Evolutionary conservation across 2,797 vertebrate genomes (phyloP).

Genomic region (Sparidentex hasta): DNA sequence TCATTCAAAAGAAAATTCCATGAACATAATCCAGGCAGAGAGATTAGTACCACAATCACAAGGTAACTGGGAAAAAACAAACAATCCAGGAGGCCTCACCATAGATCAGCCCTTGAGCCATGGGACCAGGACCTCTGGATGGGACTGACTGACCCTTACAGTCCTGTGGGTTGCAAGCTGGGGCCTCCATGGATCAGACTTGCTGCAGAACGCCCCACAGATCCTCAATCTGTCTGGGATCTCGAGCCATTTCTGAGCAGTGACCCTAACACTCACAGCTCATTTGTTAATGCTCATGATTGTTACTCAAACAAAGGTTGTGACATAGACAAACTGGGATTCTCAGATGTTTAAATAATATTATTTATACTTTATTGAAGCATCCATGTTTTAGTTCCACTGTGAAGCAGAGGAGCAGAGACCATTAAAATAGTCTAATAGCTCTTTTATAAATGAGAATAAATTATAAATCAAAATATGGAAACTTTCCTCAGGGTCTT

Average conservation of each 20-base stretch:
- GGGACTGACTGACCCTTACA: too few species aligned
- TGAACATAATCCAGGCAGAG: neutral
- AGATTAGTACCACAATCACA: neutral
- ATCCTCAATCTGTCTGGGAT: too few species aligned
- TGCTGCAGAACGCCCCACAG: too few species aligned
- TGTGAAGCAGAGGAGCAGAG: neutral
- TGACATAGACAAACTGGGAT: slow-evolving; percentile 39
- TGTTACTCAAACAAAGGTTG: slow-evolving; percentile 39
- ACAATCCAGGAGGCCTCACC: too few species aligned
- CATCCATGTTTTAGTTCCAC: slow-evolving; percentile 5
- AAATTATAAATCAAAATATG: slow-evolving; percentile 44
- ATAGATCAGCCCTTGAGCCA: too few species aligned
- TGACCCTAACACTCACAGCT: slow-evolving; percentile 18
- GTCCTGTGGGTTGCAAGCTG: too few species aligned
- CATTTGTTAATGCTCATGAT: slow-evolving; percentile 45
- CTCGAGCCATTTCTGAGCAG: too few species aligned
- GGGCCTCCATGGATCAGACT: too few species aligned
- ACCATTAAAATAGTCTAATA: slow-evolving; percentile 33
- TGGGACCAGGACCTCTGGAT: too few species aligned
- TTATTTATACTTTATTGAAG: slow-evolving; percentile 40
- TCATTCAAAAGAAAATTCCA: too few species aligned
- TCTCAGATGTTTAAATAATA: slow-evolving; percentile 33
- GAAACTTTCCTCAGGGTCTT: slow-evolving; percentile 52
- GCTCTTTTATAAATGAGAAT: slow-evolving; percentile 45
- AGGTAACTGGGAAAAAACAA: neutral